Evolutionary conservation across 2,113 vertebrate species (phyloP).

Genomic region (Zosterops borbonicus): DNA sequence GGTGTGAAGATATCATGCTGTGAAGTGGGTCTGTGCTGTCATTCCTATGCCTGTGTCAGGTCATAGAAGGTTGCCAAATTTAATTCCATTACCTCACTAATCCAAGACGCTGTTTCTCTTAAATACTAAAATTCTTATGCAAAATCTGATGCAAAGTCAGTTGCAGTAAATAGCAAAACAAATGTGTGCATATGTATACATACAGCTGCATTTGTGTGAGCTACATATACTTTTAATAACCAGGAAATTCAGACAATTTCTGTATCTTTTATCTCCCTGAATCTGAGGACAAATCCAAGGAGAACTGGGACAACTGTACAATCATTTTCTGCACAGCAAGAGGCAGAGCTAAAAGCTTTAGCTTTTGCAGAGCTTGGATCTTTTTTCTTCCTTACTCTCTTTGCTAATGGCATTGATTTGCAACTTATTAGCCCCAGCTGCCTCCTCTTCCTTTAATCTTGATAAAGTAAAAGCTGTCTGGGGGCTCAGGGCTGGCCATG

Average conservation of each 20-base stretch:
- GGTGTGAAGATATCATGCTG: neutral
- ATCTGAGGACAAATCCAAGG: neutral
- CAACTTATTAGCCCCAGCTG: constrained; percentile 37
- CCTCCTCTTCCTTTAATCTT: constrained; percentile 24
- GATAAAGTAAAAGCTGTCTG: neutral
- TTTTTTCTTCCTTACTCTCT: neutral
- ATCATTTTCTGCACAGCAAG: neutral
- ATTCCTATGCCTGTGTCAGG: neutral
- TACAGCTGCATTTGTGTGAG: neutral
- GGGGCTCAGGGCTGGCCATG: neutral
- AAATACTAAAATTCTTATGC: neutral
- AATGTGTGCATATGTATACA: neutral
- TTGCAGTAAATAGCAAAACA: neutral
- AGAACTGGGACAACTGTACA: neutral
- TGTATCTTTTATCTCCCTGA: neutral
- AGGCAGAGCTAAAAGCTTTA: neutral
- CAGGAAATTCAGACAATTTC: neutral
- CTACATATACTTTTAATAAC: neutral
- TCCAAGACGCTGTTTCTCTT: neutral
- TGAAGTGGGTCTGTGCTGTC: neutral
- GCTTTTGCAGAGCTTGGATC: neutral
- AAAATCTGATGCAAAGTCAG: neutral
- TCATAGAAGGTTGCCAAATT: neutral
- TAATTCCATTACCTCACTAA: neutral
- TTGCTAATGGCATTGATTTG: constrained; percentile 46